Conservation (phyloP, 2,888 invertebrate species). For the Rhimphoctona megacephalus region DNA sequence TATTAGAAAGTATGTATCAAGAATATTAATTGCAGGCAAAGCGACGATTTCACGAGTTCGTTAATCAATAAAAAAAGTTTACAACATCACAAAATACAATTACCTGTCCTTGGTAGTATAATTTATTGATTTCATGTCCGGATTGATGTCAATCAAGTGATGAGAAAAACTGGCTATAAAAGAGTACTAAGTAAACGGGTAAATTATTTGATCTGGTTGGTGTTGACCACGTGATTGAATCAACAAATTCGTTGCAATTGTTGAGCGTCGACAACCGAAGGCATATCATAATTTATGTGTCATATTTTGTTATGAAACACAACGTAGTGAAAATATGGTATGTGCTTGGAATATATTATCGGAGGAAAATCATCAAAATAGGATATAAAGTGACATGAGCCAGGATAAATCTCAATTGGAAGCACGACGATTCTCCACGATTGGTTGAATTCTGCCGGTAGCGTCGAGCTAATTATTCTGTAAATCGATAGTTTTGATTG, state of each 20-base stretch:
- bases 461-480: slow-evolving; percentile 71
- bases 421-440: not conserved
- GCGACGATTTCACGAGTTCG: not conserved
- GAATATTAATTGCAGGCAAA: not conserved
- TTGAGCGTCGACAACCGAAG: not conserved
- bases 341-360: slow-evolving; percentile 12
- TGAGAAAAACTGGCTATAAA: not conserved
- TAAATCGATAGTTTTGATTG: slow-evolving; percentile 66
- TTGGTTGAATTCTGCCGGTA: slow-evolving; percentile 20
- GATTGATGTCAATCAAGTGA: not conserved
- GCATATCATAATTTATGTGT: not conserved
- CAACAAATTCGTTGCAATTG: slow-evolving; percentile 1
- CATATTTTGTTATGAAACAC: slow-evolving; percentile 3
- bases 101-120: not conserved
- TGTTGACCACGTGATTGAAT: not conserved
- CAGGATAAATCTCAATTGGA: slow-evolving; percentile 42
- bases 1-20: not conserved
- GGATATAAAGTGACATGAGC: not conserved
- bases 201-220: not conserved
- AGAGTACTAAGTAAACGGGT: not conserved
- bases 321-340: not conserved
- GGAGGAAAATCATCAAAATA: not conserved
- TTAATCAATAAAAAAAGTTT: not conserved
- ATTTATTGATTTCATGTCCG: not conserved
- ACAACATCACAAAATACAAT: no score